Evolutionary conservation across 2,113 vertebrate genomes (phyloP).

Genomic region (Bucco capensis): DNA sequence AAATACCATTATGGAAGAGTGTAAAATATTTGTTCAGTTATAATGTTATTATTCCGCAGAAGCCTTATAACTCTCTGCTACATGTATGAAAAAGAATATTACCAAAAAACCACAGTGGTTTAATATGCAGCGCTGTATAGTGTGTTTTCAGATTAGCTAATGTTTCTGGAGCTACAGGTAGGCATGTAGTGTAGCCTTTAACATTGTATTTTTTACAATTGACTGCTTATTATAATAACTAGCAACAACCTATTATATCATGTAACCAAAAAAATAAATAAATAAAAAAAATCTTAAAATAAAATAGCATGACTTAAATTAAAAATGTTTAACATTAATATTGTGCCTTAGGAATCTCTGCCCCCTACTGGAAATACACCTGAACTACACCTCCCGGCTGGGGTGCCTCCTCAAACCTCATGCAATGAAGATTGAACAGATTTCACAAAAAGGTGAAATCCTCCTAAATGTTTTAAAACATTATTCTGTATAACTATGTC

Average conservation of each 20-base stretch:
- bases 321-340: conserved; percentile 62
- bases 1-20: conserved; percentile 65
- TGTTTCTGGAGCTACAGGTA: conserved; percentile 45
- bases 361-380: conserved; percentile 76
- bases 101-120: conserved; percentile 64
- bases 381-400: conserved; percentile 65
- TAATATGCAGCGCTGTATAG: conserved; percentile 39
- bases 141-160: conserved; percentile 48
- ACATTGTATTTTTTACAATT: conserved; percentile 75
- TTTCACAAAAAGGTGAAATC: conserved; percentile 58
- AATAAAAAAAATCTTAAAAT: not conserved
- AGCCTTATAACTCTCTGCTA: conserved; percentile 75
- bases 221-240: conserved; percentile 73
- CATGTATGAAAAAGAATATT: conserved; percentile 57
- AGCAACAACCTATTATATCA: conserved; percentile 66
- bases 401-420: conserved; percentile 3
- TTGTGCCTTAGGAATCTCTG: conserved; percentile 86
- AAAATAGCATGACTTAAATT: conserved; percentile 82
- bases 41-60: conserved; percentile 69
- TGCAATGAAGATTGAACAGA: conserved; percentile 28
- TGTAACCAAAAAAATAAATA: conserved; percentile 61
- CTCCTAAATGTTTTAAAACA: conserved; percentile 68
- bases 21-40: conserved; percentile 73
- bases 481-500: conserved; percentile 79
- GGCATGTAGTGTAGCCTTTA: conserved; percentile 67